Conservation (phyloP, 1,140 invertebrate genomes). For the Brachionus asplanchnoidis region DNA sequence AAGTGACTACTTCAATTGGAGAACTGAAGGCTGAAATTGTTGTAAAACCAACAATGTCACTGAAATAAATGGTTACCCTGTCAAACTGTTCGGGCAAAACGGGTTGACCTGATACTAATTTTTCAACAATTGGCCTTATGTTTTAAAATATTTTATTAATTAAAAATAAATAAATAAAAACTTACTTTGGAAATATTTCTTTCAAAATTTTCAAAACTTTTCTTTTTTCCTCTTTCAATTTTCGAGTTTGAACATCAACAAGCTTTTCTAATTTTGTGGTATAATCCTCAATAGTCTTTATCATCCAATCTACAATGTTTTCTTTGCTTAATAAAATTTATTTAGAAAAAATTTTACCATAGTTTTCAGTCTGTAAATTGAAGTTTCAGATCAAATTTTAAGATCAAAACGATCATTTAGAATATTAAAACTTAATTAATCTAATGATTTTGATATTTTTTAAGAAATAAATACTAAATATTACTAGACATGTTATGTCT, state of each 20-base stretch:
- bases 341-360: neutral
- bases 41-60: conserved; percentile 96
- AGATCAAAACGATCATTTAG: too few relatives aligned
- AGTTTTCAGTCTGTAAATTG: neutral
- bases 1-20: conserved; percentile 68
- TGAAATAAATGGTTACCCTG: conserved; percentile 83
- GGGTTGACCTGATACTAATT: conserved; percentile 74
- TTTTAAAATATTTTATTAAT: neutral
- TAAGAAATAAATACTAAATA: too few relatives aligned
- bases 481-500: too few relatives aligned
- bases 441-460: too few relatives aligned
- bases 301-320: conserved; percentile 90
- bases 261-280: conserved; percentile 86
- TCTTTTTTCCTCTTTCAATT: conserved; percentile 83
- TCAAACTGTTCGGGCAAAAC: conserved; percentile 81
- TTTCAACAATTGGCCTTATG: conserved; percentile 75
- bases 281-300: conserved; percentile 89
- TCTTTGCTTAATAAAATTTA: conserved; percentile 65
- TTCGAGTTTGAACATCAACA: conserved; percentile 78
- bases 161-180: neutral
- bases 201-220: conserved; percentile 85
- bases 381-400: too few relatives aligned
- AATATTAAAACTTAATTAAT: too few relatives aligned
- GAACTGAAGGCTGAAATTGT: conserved; percentile 88
- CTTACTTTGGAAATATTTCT: conserved; percentile 79